Evolutionary conservation across 35 echinoderm and acorn worm species (phyloP), one percentile per base, ranked within the genome.

Genomic region (Ophiothrix spiculata): DNA sequence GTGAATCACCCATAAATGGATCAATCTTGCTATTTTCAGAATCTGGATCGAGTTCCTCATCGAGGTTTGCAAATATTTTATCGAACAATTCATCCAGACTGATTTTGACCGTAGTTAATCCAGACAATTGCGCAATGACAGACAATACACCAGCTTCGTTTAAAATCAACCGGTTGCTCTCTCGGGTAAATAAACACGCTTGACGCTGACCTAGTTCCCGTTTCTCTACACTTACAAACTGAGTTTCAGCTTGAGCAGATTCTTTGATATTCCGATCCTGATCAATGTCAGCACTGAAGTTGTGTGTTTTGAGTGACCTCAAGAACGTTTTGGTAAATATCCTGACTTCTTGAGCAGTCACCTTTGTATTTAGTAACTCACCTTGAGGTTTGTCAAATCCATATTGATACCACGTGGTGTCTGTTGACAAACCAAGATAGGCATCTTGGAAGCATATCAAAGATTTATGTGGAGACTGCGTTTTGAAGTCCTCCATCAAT

Each of bases 361-460:
- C 35, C 16, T 39, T 85, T 38, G 40, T 36, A 73, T 99, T 42
- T 1, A 64, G 23, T 33, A 99, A 13, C 25, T 92, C 86, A 39
- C 96, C 96, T 74, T 99, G 96, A 19, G 96, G 96, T 8, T 39
- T 41, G 6, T 87, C 40, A 76, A 99, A 99, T 17, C 96, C 96
- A 92, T 99, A 99, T 83, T 99, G 96, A 79, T 99, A 99, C 96
- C 96, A 99, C 8, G 75, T 86, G 54, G 96, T 88, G 2, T 39
- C 31, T 38, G 91, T 92, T 56, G 86, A 89, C 45, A 99, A 73
- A 10, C 96, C 96, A 34, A 99, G 79, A 46, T 86, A 91, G 2
- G 80, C 75, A n/a, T 91, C 92, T 39, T 93, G 82, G 56, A 99
- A 99, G 56, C 96, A 99, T 17, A 85, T 39, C 4, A 99, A 69